Percentiles rank a stretch among this genome's conserved stretches.
Conservation (phyloP, 2,888 invertebrate species). For the Leptopilina syphax region DNA sequence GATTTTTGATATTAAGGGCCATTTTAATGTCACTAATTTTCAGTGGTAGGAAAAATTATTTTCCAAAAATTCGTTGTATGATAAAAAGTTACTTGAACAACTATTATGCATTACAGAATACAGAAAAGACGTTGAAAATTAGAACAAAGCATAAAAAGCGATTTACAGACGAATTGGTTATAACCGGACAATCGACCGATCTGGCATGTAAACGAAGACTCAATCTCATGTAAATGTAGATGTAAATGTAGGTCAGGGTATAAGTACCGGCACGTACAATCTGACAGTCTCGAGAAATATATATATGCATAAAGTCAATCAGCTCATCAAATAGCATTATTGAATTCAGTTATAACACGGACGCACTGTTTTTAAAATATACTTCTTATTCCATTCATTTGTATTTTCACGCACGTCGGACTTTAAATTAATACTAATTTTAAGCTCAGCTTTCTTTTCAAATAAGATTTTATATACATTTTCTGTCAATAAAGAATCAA, state of each 20-base stretch:
- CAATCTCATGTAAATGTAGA: conserved; percentile 53
- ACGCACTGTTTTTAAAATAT: neutral
- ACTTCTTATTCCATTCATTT: neutral
- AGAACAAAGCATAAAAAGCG: conserved; percentile 15
- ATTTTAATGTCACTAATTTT: no score
- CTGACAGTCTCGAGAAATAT: conserved; percentile 27
- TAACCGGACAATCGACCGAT: conserved; percentile 59
- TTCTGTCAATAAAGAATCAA: no score
- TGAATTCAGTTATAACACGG: neutral
- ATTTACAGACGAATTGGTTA: conserved; percentile 58
- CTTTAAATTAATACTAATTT: no score
- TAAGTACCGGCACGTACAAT: conserved; percentile 62
- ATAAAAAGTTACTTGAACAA: no score
- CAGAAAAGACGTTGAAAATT: neutral
- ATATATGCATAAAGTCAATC: conserved; percentile 30
- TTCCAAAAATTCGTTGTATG: no score
- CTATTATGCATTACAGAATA: no score
- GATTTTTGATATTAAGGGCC: no score
- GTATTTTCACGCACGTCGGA: neutral
- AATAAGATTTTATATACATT: no score
- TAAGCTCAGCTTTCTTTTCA: no score
- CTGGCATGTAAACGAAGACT: conserved; percentile 56
- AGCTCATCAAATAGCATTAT: conserved; percentile 22
- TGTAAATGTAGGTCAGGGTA: conserved; percentile 71
- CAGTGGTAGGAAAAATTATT: no score